Base-by-base conservation (phyloP, 2,797 vertebrate species). In the Leptatherina wallacei region DNA sequence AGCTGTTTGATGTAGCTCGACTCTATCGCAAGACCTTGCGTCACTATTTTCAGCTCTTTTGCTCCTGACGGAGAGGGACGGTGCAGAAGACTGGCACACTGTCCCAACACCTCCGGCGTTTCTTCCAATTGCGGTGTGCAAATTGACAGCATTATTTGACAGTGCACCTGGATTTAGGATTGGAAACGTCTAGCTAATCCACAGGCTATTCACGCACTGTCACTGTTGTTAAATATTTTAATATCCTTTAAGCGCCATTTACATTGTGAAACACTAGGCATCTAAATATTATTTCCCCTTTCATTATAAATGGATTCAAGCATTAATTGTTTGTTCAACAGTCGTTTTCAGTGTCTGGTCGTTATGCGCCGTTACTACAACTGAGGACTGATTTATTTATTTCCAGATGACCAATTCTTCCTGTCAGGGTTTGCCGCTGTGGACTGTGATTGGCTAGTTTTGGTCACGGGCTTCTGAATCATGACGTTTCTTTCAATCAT, bases 361-460 rank as follows among this genome's bases (percentile, higher is more conserved):
- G 57, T 73, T 69, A 82, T 33, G 84, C 27, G 29, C 14, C 35
- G 88, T 93, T 85, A 72, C 89, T 65, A 91, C 89, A 91, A 92
- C 88, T 24, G 36, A 68, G 24, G 11, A 47, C 13, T 18, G 55
- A 62, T 35, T 55, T 18, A 54, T 35, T 42, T 14, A 16, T 47
- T 7, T 33, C 13, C 27, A 57, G 1, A 72, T 61, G n/a, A 44
- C 14, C 16, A 35, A 11, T 9, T 16, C 42, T 68, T 66, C 33
- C 33, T 6, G 24, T 36, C 49, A 12, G 27, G 22, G 7, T 75
- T 81, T 82, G 29, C 67, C 72, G 78, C 75, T 77, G 2, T 42
- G 13, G 2, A 14, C 56, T 44, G 8, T 64, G 77, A 94, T 95
- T 94, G 93, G 94, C 40, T 84, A 0, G 10, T 56, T 47, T 24